These are phyloP conservation scores for Drosophila navojoa DNA, from an alignment of 1,140 invertebrate species.

Conservation along the genomic window DNA sequence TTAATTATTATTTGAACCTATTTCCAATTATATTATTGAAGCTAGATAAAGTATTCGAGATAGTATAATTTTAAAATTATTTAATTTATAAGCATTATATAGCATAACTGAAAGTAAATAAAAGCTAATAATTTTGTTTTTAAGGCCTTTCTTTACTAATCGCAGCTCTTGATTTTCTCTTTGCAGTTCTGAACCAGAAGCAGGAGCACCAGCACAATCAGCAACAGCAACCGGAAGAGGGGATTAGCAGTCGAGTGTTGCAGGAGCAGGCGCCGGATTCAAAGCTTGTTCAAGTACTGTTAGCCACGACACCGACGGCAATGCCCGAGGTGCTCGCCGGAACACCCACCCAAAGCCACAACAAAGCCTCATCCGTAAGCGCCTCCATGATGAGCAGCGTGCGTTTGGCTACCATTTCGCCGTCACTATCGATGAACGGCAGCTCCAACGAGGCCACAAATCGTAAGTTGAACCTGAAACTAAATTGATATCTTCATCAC, in stretches of 20 bases:
- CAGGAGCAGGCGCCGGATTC: conserved; percentile 17
- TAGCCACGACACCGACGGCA: conserved; percentile 23
- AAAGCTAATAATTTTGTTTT: too few species aligned
- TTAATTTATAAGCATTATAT: too few species aligned
- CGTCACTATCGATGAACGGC: conserved; percentile 78
- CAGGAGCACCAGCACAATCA: conserved; percentile 4
- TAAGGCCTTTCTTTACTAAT: too few species aligned
- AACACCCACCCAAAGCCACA: conserved; percentile 66
- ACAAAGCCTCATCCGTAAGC: conserved; percentile 52
- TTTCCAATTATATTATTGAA: too few species aligned
- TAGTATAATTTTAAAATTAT: too few species aligned
- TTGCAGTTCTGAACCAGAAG: not conserved
- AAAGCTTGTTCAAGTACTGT: not conserved
- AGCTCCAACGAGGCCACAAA: conserved; percentile 80
- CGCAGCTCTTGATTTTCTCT: too few species aligned
- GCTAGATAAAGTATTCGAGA: too few species aligned
- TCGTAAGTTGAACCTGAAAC: conserved; percentile 47
- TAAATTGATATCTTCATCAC: not conserved
- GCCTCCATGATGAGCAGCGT: conserved; percentile 70
- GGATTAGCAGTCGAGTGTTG: conserved; percentile 9
- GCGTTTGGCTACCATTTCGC: conserved; percentile 71
- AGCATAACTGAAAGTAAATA: too few species aligned
- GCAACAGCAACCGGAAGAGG: conserved; percentile 17
- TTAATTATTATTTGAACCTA: too few species aligned
- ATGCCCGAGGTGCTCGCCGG: conserved; percentile 69